A percentile compares a stretch with the other conserved stretches of the same genome.
phyloP scores from a whole-genome alignment of 1,140 invertebrate species.

The Charaxes varanes region DNA sequence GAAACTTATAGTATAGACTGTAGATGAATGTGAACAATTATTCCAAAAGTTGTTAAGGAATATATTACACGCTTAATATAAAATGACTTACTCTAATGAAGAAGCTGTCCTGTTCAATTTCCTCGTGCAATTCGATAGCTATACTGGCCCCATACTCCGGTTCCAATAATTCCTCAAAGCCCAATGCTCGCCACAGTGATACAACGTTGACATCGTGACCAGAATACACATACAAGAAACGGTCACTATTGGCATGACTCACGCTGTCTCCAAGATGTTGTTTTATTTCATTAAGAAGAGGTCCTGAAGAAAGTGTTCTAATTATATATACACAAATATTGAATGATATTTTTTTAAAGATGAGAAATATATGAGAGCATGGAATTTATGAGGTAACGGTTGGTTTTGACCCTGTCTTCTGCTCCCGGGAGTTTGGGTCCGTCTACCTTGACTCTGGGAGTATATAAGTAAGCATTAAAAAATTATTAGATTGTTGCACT shows the following conservation, averaged over 20 bases:
- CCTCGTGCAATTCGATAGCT: conserved; percentile 79
- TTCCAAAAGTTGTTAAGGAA: background rate
- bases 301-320: conserved; percentile 44
- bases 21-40: no score
- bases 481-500: no score
- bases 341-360: no score
- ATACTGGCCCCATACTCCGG: conserved; percentile 82
- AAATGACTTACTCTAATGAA: conserved; percentile 51
- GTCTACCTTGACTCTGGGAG: no score
- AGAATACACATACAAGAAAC: conserved; percentile 73
- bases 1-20: no score
- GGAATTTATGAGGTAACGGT: no score
- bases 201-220: conserved; percentile 86
- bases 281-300: conserved; percentile 68
- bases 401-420: no score
- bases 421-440: no score
- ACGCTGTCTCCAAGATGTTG: conserved; percentile 31
- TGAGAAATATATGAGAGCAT: no score
- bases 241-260: conserved; percentile 30
- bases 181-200: conserved; percentile 79
- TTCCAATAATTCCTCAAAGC: conserved; percentile 77
- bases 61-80: background rate
- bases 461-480: no score
- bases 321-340: background rate
- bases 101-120: conserved; percentile 46